Percentiles rank a stretch among this genome's conserved stretches.
phyloP scores from a whole-genome alignment of 2,888 invertebrate species.

The Cyrtodaria siliqua region DNA sequence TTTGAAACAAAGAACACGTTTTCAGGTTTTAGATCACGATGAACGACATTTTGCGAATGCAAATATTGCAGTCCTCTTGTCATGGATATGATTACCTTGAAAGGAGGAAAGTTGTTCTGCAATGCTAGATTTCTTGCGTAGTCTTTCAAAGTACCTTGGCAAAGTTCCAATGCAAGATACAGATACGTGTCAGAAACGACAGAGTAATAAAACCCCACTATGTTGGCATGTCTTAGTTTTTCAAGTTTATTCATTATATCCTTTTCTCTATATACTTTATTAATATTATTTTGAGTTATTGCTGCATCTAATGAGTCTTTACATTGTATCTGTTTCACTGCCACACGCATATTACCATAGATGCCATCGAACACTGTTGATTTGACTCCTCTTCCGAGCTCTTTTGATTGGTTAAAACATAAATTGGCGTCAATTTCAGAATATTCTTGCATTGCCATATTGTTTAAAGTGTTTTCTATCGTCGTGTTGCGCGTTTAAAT shows the following conservation, averaged over 20 bases:
- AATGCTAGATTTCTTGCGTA: background rate
- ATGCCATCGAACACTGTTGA: slow-evolving; percentile 6
- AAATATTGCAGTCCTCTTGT: slow-evolving; percentile 6
- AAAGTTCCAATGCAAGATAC: slow-evolving; percentile 14
- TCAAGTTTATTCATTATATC: slow-evolving; percentile 10
- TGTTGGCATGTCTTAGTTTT: slow-evolving; percentile 7
- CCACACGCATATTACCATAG: slow-evolving; percentile 7
- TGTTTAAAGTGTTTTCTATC: no score
- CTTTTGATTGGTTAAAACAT: no score
- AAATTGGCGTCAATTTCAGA: no score
- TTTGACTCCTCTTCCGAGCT: background rate
- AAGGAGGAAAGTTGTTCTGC: background rate
- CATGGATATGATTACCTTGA: slow-evolving; percentile 1
- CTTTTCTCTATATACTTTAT: background rate
- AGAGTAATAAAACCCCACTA: slow-evolving; percentile 3
- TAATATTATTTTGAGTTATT: background rate
- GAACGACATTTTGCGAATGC: slow-evolving; percentile 9
- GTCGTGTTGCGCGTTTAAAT: no score
- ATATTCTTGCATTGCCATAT: no score
- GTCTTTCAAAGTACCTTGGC: background rate
- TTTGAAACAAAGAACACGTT: background rate
- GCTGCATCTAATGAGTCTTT: slow-evolving; percentile 1
- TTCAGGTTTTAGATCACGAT: slow-evolving; percentile 19
- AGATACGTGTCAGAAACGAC: background rate
- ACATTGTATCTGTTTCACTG: slow-evolving; percentile 5